Evolutionary conservation across 2,113 vertebrate genomes (phyloP).

Genomic region (Caracal caracal): DNA sequence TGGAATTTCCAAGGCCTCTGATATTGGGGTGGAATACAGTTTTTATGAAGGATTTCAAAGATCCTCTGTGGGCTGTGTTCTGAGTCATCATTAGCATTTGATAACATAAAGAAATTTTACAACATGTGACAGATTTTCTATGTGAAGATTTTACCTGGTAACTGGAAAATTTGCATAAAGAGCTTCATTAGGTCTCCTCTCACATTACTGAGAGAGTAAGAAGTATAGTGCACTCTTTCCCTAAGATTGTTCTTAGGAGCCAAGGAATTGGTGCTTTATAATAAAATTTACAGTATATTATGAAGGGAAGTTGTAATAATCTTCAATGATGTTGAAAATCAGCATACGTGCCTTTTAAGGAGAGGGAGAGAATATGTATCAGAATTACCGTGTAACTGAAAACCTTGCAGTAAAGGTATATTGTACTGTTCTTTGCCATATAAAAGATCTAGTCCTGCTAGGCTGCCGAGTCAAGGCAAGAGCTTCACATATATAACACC

Average conservation of each 20-base stretch:
- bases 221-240: conserved; percentile 80
- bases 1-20: conserved; percentile 85
- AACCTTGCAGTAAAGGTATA: conserved; percentile 54
- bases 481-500: conserved; percentile 54
- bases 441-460: conserved; percentile 68
- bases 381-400: conserved; percentile 63
- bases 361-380: conserved; percentile 82
- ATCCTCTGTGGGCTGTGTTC: conserved; percentile 85
- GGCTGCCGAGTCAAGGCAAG: conserved; percentile 52
- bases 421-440: conserved; percentile 45
- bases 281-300: conserved; percentile 86
- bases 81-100: conserved; percentile 89
- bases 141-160: conserved; percentile 89
- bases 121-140: conserved; percentile 87
- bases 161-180: conserved; percentile 88
- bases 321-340: conserved; percentile 84
- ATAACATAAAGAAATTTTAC: conserved; percentile 90
- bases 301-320: conserved; percentile 85
- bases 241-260: conserved; percentile 84
- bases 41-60: conserved; percentile 90
- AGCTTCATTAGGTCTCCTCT: conserved; percentile 87
- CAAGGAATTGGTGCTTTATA: conserved; percentile 83
- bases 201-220: conserved; percentile 82
- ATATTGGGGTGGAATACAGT: conserved; percentile 84
- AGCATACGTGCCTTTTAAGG: conserved; percentile 79